Base-by-base conservation (phyloP, 2,797 vertebrate species). In the Helicolenus hilgendorfi region DNA sequence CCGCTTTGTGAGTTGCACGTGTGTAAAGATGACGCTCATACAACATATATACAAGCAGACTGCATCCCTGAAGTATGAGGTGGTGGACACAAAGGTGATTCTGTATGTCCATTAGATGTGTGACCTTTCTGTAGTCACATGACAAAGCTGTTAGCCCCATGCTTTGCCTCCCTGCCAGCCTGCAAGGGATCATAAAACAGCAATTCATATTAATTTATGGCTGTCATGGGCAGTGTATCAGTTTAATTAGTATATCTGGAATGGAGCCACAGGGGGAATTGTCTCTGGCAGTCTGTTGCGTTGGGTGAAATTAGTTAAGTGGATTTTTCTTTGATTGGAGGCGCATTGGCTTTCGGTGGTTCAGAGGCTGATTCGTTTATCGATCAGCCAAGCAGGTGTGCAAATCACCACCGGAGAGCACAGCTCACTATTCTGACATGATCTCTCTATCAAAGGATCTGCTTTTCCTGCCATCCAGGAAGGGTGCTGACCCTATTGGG, bases 161-260 rank as follows among this genome's bases (percentile, higher is more conserved):
- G 78, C 72, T 75, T 49, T 72, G 53, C 69, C 77, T 84, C 59
- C 27, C 5, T 49, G 55, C 27, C 71, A 74, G 65, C 41, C 76
- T 55, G 56, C 29, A 55, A 78, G 60, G 79, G 69, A 72, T 68
- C 79, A 83, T 94, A 92, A 94, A 95, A 90, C 65, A n/a, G 82
- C 88, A 81, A 29, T 91, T 89, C 35, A 72, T 88, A 79, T 72
- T 22, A 70, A 79, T 88, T 77, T 85, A 91, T 89, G 70, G 74
- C 75, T 26, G 22, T 76, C 72, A 64, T 36, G 33, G 56, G 59
- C 81, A 62, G 79, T 89, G 79, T 71, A 69, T 92, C 72, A 89
- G 89, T 93, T 92, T 86, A 92, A 92, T 84, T 80, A 63, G 27
- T 79, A 33, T 60, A 69, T 91, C 63, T 86, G 73, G 70, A 80